These are phyloP conservation scores for Amphipyra tragopoginis DNA, from an alignment of 2,888 invertebrate genomes.

Conservation along the genomic window DNA sequence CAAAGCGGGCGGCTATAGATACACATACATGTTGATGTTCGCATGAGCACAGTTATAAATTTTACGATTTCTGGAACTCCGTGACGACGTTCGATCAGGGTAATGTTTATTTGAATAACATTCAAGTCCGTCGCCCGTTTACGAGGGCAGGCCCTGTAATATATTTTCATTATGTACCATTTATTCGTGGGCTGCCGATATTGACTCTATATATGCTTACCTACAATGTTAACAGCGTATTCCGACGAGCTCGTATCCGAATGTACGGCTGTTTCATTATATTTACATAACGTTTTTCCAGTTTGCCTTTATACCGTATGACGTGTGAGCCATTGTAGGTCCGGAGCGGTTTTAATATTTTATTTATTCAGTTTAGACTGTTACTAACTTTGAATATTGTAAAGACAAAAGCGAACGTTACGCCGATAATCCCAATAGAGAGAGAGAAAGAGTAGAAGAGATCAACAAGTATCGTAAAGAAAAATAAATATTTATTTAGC, in stretches of 20 bases:
- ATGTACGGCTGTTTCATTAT: slow-evolving; percentile 74
- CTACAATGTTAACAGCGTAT: slow-evolving; percentile 78
- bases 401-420: too few relatives aligned
- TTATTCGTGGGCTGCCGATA: slow-evolving; percentile 81
- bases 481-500: too few relatives aligned
- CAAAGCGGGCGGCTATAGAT: slow-evolving; percentile 36
- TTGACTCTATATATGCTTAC: slow-evolving; percentile 81
- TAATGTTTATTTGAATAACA: slow-evolving; percentile 85
- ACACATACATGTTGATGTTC: slow-evolving; percentile 58
- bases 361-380: slow-evolving; percentile 16
- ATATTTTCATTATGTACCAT: slow-evolving; percentile 86
- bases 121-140: slow-evolving; percentile 77
- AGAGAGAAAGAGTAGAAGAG: too few relatives aligned
- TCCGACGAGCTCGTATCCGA: slow-evolving; percentile 65
- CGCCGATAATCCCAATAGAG: too few relatives aligned
- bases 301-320: slow-evolving; percentile 45
- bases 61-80: slow-evolving; percentile 80
- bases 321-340: slow-evolving; percentile 26
- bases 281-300: slow-evolving; percentile 74
- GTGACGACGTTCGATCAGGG: slow-evolving; percentile 77
- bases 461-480: too few relatives aligned
- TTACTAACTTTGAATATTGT: background rate
- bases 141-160: slow-evolving; percentile 79
- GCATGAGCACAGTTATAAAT: slow-evolving; percentile 74
- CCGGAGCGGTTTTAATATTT: slow-evolving; percentile 46